These are phyloP conservation scores for Taenioides sp. DNA, from an alignment of 2,797 vertebrate species.

Conservation along the genomic window DNA sequence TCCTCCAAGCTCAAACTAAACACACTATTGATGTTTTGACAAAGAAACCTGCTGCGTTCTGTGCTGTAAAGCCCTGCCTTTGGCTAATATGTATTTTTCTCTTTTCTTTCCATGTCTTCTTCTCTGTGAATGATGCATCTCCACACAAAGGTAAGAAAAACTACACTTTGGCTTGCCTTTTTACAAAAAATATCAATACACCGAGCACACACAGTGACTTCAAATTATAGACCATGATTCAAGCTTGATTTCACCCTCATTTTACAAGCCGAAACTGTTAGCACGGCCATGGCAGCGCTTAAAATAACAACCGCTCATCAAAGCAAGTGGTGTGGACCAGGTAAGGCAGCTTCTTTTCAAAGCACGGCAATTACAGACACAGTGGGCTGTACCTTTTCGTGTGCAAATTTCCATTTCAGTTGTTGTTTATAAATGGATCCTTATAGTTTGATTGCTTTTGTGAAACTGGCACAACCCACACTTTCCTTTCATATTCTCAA, in stretches of 20 bases:
- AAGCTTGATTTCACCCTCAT: not conserved
- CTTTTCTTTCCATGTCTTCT: slow-evolving; percentile 54
- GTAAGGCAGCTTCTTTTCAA: slow-evolving; percentile 19
- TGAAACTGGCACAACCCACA: slow-evolving; percentile 1
- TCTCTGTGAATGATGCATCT: slow-evolving; percentile 18
- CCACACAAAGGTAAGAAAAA: slow-evolving; percentile 58
- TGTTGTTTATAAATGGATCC: slow-evolving; percentile 16
- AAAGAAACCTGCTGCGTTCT: slow-evolving; percentile 20
- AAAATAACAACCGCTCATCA: slow-evolving; percentile 9
- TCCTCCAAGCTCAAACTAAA: slow-evolving; percentile 22
- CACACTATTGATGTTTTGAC: slow-evolving; percentile 13
- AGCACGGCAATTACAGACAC: slow-evolving; percentile 31
- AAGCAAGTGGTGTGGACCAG: slow-evolving; percentile 8
- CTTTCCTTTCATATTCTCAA: not conserved
- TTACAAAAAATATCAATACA: slow-evolving; percentile 20
- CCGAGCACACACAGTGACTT: slow-evolving; percentile 8
- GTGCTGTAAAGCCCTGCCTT: slow-evolving; percentile 25
- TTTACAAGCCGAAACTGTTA: not conserved
- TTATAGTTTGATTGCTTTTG: slow-evolving; percentile 17
- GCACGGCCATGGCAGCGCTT: not conserved
- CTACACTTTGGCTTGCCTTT: slow-evolving; percentile 10
- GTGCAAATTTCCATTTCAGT: slow-evolving; percentile 38
- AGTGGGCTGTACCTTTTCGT: slow-evolving; percentile 35
- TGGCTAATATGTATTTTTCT: slow-evolving; percentile 46
- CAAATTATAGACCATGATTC: not conserved